Percentiles rank a stretch among this genome's conserved stretches.
These are phyloP conservation scores for Diplazon laetatorius DNA, from an alignment of 2,888 invertebrate species.

Conservation along the genomic window DNA sequence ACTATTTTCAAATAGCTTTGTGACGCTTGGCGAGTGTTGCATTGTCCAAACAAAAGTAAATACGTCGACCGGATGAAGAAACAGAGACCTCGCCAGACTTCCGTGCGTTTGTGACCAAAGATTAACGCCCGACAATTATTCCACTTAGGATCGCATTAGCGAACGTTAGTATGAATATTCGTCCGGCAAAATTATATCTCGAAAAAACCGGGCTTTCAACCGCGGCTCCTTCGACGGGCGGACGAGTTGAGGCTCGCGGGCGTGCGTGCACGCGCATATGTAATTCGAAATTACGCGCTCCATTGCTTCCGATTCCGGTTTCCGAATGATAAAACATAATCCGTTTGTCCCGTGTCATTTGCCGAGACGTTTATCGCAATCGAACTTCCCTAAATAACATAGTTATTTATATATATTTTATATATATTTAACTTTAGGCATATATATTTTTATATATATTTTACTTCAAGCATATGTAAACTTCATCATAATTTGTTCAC, in stretches of 20 bases:
- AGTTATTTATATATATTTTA: too few relatives aligned
- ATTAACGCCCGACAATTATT: background rate
- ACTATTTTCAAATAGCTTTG: too few relatives aligned
- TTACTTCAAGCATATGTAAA: too few relatives aligned
- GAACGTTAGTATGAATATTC: conserved; percentile 32
- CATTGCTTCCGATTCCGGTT: conserved; percentile 1
- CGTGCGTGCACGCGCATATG: conserved; percentile 16
- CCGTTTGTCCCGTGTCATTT: background rate
- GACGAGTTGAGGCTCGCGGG: background rate
- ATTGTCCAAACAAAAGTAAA: too few relatives aligned
- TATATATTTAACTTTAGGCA: too few relatives aligned
- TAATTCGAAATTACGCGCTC: background rate
- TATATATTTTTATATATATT: too few relatives aligned
- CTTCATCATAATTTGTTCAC: too few relatives aligned
- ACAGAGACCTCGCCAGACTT: too few relatives aligned
- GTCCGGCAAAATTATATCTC: conserved; percentile 1
- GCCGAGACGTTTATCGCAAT: background rate
- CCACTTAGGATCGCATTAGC: background rate
- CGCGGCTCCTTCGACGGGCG: background rate
- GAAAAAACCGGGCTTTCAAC: background rate
- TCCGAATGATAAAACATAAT: background rate
- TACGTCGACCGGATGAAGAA: too few relatives aligned
- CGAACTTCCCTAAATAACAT: too few relatives aligned
- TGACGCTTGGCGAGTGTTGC: too few relatives aligned
- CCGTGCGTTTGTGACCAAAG: too few relatives aligned